These are phyloP conservation scores for Tupaia tana DNA, from an alignment of 2,113 vertebrate species.

Conservation along the genomic window DNA sequence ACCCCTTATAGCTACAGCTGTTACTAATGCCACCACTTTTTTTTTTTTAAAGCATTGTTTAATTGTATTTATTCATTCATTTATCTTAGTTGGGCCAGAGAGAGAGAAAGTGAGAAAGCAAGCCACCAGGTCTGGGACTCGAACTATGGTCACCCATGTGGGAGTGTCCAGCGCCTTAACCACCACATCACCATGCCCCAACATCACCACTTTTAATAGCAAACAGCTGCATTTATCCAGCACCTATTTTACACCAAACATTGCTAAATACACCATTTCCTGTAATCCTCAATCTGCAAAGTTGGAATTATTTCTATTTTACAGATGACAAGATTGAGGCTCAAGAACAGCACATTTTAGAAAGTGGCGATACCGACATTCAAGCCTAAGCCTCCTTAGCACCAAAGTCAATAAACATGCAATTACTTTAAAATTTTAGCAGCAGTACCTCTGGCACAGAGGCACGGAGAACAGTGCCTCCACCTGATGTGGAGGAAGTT, in stretches of 20 bases:
- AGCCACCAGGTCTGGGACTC: too few species aligned
- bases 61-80: too few species aligned
- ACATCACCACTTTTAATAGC: not conserved
- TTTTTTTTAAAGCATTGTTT: too few species aligned
- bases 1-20: not conserved
- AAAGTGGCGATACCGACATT: not conserved
- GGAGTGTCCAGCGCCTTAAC: too few species aligned
- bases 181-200: too few species aligned
- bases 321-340: not conserved
- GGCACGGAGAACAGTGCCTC: not conserved
- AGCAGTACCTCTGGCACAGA: not conserved
- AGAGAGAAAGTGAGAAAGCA: too few species aligned
- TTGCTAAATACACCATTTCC: not conserved
- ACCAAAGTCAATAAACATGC: not conserved
- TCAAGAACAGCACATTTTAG: not conserved
- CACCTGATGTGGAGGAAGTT: not conserved
- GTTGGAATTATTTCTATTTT: not conserved
- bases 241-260: not conserved
- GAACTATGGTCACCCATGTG: too few species aligned
- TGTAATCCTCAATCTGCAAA: not conserved
- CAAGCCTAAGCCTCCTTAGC: not conserved
- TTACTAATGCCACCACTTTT: not conserved
- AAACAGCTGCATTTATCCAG: not conserved
- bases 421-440: conserved; percentile 34
- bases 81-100: too few species aligned